Evolutionary conservation across 2,888 invertebrate species (phyloP).

Genomic region (Drosophila meridionalis): DNA sequence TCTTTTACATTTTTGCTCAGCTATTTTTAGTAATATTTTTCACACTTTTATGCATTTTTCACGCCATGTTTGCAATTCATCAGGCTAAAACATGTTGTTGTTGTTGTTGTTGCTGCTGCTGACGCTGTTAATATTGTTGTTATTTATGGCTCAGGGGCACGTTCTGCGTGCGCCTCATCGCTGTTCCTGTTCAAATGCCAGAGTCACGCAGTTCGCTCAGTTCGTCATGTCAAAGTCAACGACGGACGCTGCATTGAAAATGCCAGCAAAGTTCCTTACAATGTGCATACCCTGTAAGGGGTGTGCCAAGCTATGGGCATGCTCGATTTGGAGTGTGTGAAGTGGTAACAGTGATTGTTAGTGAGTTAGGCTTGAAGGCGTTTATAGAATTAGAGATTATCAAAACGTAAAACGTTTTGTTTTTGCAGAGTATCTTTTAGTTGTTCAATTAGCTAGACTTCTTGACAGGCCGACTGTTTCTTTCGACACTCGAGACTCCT

Average conservation of each 20-base stretch:
- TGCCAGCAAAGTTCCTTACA: slow-evolving; percentile 20
- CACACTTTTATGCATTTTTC: slow-evolving; percentile 70
- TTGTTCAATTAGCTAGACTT: background rate
- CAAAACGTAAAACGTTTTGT: no score
- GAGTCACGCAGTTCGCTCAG: slow-evolving; percentile 75
- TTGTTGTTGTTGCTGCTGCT: slow-evolving; percentile 30
- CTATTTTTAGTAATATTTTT: slow-evolving; percentile 67
- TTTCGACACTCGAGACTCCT: slow-evolving; percentile 59
- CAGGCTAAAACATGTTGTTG: slow-evolving; percentile 37
- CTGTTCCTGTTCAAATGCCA: slow-evolving; percentile 63
- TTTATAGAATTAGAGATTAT: background rate
- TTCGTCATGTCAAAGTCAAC: slow-evolving; percentile 81
- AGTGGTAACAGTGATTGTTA: background rate
- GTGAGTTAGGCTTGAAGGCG: background rate
- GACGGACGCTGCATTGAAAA: slow-evolving; percentile 49
- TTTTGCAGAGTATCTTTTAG: slow-evolving; percentile 24
- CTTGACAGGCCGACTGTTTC: slow-evolving; percentile 3
- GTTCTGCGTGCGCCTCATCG: slow-evolving; percentile 28
- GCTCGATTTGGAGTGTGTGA: background rate
- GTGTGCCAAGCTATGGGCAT: background rate
- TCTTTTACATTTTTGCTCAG: slow-evolving; percentile 21
- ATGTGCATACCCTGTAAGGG: slow-evolving; percentile 15
- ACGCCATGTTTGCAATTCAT: slow-evolving; percentile 67
- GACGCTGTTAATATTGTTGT: slow-evolving; percentile 32
- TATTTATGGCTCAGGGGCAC: slow-evolving; percentile 60